These are phyloP conservation scores for Achatina immaculata DNA, from an alignment of 1,140 invertebrate genomes.

Conservation along the genomic window DNA sequence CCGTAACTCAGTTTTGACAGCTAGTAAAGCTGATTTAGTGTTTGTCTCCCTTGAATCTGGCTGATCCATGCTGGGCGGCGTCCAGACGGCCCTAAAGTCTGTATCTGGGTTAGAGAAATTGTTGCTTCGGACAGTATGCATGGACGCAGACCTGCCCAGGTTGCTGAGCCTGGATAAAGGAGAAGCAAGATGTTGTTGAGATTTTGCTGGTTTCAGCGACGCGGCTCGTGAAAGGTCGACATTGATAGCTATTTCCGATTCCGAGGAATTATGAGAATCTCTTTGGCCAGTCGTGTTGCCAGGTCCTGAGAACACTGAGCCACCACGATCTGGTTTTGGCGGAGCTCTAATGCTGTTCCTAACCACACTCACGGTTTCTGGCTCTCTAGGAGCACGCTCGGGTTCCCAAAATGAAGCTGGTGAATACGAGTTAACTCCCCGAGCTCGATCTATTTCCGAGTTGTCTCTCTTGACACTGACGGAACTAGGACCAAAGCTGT, in stretches of 20 bases:
- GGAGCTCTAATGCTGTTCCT: neutral
- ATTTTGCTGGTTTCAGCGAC: neutral
- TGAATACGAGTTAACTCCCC: neutral
- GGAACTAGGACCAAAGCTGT: constrained; percentile 32
- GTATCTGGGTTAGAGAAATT: neutral
- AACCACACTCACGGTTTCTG: neutral
- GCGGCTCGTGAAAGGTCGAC: neutral
- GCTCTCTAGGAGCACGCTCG: neutral
- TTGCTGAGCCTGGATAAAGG: neutral
- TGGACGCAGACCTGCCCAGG: constrained; percentile 15
- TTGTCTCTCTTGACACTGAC: neutral
- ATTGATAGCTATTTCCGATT: neutral
- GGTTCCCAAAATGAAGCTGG: no score
- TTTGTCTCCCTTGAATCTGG: neutral
- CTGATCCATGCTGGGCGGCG: neutral
- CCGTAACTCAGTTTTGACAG: neutral
- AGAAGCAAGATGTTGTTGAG: neutral
- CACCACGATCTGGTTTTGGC: neutral
- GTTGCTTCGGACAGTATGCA: neutral
- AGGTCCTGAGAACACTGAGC: neutral
- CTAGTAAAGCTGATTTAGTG: neutral
- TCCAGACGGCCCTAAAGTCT: neutral
- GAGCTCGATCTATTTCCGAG: neutral
- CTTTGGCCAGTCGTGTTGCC: no score
- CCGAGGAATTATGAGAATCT: neutral